These are phyloP conservation scores for Mixornis gularis DNA, from an alignment of 2,113 vertebrate species.

Conservation along the genomic window DNA sequence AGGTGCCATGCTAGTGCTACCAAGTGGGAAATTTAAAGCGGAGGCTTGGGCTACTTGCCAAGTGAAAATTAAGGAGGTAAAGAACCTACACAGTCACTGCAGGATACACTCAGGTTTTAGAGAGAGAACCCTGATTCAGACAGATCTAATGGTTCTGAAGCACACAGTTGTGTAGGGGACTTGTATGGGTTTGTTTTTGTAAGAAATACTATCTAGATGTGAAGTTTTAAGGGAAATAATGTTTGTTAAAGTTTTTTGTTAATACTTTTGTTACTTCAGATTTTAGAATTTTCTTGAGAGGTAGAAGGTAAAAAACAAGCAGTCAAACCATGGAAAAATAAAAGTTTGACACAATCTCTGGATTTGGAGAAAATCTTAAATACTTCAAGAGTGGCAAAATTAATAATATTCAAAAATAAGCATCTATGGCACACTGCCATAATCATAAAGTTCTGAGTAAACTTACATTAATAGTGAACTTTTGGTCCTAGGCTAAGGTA, in stretches of 20 bases:
- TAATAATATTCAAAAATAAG: neutral
- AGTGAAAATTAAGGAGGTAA: constrained; percentile 53
- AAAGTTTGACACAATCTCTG: neutral
- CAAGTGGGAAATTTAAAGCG: constrained; percentile 57
- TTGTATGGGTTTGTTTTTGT: neutral
- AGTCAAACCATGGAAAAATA: neutral
- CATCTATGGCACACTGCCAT: neutral
- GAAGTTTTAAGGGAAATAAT: neutral
- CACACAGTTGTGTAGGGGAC: neutral
- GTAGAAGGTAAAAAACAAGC: neutral
- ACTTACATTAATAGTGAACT: neutral
- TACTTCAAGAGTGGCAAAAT: neutral
- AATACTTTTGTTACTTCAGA: neutral
- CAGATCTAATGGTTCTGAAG: neutral
- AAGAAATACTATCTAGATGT: neutral
- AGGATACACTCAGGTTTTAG: constrained; percentile 20
- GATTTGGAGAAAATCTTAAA: neutral
- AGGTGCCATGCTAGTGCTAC: constrained; percentile 43
- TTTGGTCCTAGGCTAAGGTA: neutral
- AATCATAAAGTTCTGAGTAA: neutral
- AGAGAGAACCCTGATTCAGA: neutral
- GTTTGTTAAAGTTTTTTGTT: neutral
- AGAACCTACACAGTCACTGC: constrained; percentile 27
- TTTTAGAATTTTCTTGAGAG: neutral
- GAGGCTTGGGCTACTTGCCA: constrained; percentile 46